Evolutionary conservation across 92 coral and sea anemone species (phyloP).

Genomic region (Pocillopora meandrina): DNA sequence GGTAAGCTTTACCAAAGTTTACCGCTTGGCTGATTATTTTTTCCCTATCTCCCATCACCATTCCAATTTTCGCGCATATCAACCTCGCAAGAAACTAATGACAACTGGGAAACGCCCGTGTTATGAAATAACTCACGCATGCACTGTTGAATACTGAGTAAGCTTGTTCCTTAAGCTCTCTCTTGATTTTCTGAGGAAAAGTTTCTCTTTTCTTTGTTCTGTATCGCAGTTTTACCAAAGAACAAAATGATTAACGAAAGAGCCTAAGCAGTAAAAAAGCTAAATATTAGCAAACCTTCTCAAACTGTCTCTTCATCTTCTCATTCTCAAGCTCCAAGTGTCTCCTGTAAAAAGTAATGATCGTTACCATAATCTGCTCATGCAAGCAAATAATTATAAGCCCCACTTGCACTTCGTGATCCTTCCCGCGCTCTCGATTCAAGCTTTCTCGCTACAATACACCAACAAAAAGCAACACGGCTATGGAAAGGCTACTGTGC

Average conservation of each 20-base stretch:
- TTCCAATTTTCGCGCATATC: no score
- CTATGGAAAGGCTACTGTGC: no score
- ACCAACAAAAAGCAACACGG: no score
- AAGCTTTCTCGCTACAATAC: no score
- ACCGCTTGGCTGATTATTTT: no score
- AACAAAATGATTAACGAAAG: not conserved
- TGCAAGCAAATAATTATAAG: not conserved
- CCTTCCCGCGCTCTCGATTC: not conserved
- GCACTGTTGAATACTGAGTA: no score
- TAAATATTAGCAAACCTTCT: slow-evolving; percentile 37
- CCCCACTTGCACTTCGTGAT: not conserved
- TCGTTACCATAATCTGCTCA: not conserved
- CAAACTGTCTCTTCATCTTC: slow-evolving; percentile 69
- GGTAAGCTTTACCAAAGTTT: no score
- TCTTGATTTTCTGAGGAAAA: not conserved
- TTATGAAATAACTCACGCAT: no score
- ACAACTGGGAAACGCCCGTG: no score
- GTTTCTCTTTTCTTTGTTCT: no score
- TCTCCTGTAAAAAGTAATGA: slow-evolving; percentile 34
- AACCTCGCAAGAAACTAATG: no score
- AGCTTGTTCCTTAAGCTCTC: not conserved
- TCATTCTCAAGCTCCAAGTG: slow-evolving; percentile 75
- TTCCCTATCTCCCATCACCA: no score
- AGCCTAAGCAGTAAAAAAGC: not conserved
- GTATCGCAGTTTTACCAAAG: not conserved